These are phyloP conservation scores for Pachypeltis micranthus DNA, from an alignment of 1,140 invertebrate genomes.

Conservation along the genomic window DNA sequence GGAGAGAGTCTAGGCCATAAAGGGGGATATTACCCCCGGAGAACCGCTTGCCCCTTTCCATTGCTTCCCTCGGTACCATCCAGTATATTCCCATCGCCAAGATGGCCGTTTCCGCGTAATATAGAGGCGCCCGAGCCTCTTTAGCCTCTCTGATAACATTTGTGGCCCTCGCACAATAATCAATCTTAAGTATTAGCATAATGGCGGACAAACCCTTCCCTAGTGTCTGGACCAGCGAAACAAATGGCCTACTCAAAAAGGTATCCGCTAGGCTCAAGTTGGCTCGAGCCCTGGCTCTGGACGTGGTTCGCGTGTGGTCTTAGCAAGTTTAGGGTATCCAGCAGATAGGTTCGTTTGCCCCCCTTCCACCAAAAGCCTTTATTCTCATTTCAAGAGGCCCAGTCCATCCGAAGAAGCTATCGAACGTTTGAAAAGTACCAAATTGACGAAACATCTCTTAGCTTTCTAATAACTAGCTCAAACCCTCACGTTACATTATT, in stretches of 20 bases:
- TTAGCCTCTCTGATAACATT: slow-evolving; percentile 14
- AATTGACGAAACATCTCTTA: too few relatives aligned
- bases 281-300: neutral
- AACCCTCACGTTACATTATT: too few relatives aligned
- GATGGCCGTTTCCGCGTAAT: neutral
- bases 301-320: neutral
- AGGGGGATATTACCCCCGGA: slow-evolving; percentile 3
- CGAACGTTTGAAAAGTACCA: too few relatives aligned
- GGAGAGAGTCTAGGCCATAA: slow-evolving; percentile 12
- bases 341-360: too few relatives aligned
- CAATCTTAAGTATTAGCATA: slow-evolving; percentile 15
- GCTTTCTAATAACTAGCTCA: too few relatives aligned
- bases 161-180: slow-evolving; percentile 12
- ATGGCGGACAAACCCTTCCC: slow-evolving; percentile 5
- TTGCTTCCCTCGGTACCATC: neutral
- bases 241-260: slow-evolving; percentile 8
- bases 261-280: too few relatives aligned
- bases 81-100: slow-evolving; percentile 11
- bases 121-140: slow-evolving; percentile 1
- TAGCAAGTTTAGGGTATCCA: too few relatives aligned
- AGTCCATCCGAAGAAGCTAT: too few relatives aligned
- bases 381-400: too few relatives aligned
- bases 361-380: too few relatives aligned
- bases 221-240: neutral
- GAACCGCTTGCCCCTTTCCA: neutral